A percentile compares a stretch with the other conserved stretches of the same genome.
Conservation (phyloP, 1,140 invertebrate genomes). For the Solen grandis region DNA sequence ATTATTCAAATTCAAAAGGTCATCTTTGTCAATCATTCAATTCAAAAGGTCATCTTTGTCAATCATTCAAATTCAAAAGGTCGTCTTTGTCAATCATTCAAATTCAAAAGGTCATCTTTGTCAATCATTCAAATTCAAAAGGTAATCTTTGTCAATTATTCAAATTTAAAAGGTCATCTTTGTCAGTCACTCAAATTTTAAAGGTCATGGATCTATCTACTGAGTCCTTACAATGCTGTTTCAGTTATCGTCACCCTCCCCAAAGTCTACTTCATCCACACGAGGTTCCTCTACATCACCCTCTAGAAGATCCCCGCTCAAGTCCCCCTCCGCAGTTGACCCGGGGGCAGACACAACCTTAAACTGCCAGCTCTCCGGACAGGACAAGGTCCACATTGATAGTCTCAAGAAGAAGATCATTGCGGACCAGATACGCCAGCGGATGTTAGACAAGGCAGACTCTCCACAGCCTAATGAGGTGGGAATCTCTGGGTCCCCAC, state of each 20-base stretch:
- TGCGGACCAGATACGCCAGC: constrained; percentile 73
- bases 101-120: too few relatives aligned
- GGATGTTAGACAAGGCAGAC: constrained; percentile 63
- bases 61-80: too few relatives aligned
- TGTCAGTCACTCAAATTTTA: too few relatives aligned
- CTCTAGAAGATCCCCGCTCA: constrained; percentile 4
- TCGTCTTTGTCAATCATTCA: too few relatives aligned
- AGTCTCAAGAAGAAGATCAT: constrained; percentile 71
- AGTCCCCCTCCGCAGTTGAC: background rate
- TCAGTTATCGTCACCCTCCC: constrained; percentile 18
- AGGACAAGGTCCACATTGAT: constrained; percentile 68
- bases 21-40: too few relatives aligned
- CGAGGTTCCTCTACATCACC: constrained; percentile 27
- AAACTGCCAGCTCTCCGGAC: constrained; percentile 9
- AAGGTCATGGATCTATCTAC: constrained; percentile 5
- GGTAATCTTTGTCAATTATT: too few relatives aligned
- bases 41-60: too few relatives aligned
- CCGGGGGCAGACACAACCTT: background rate
- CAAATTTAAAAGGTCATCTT: too few relatives aligned
- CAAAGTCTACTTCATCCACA: constrained; percentile 20
- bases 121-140: too few relatives aligned
- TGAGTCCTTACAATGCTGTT: background rate
- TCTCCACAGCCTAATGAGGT: background rate
- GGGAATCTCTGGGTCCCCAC: background rate
- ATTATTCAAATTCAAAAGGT: too few relatives aligned